Conservation (phyloP, 2,797 vertebrate species). For the Fratercula arctica region DNA sequence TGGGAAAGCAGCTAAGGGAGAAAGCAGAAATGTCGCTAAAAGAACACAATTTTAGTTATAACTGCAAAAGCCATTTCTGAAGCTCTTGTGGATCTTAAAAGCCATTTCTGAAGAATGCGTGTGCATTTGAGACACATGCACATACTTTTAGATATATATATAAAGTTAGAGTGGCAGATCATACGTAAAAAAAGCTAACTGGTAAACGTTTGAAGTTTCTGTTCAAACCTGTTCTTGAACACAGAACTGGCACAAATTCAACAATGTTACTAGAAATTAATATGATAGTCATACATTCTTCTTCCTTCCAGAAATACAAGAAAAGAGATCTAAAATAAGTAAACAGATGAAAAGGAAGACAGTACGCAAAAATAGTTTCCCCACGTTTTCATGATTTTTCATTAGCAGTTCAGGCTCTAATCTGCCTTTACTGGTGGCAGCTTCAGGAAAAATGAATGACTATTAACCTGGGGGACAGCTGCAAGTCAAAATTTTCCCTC, state of each 20-base stretch:
- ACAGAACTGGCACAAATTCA: background rate
- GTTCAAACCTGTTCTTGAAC: background rate
- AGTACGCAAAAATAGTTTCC: background rate
- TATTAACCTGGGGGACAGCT: background rate
- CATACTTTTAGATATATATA: rapidly evolving
- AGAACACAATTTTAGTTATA: background rate
- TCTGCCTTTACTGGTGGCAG: background rate
- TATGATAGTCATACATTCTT: background rate
- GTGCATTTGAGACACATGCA: background rate
- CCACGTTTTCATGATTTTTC: rapidly evolving
- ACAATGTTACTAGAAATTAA: background rate
- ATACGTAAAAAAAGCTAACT: background rate
- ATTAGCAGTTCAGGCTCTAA: background rate
- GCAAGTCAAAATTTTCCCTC: background rate
- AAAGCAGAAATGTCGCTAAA: background rate
- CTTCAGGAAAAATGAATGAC: background rate
- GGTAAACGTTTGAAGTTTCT: background rate
- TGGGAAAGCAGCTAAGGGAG: background rate
- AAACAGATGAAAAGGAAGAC: background rate
- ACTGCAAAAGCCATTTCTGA: background rate
- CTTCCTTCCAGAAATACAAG: background rate
- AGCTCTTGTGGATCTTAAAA: background rate
- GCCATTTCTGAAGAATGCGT: background rate
- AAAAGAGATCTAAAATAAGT: background rate
- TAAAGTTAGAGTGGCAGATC: background rate